These are phyloP conservation scores for Danionella cerebrum DNA, from an alignment of 2,113 vertebrate genomes.

Conservation along the genomic window DNA sequence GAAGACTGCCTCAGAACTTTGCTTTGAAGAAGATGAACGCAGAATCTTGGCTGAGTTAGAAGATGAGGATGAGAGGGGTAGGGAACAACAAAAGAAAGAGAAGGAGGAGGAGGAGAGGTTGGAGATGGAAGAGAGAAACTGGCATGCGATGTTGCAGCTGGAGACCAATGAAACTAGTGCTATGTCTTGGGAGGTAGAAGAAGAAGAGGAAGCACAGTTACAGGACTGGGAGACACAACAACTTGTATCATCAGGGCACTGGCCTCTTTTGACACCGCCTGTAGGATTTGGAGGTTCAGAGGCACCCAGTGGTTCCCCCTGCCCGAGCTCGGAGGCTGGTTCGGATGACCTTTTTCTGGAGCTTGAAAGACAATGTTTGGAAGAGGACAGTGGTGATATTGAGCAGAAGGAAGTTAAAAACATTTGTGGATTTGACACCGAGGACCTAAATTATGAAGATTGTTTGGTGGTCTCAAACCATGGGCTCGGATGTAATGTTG, in stretches of 20 bases:
- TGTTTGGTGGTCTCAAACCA: background rate
- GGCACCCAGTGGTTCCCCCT: slow-evolving; percentile 56
- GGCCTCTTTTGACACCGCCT: slow-evolving; percentile 66
- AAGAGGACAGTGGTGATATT: slow-evolving; percentile 46
- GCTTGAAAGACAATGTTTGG: slow-evolving; percentile 83
- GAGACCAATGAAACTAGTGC: slow-evolving; percentile 58
- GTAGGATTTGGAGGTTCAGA: slow-evolving; percentile 59
- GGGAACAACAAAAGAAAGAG: slow-evolving; percentile 31
- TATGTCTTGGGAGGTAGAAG: slow-evolving; percentile 48
- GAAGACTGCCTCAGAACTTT: slow-evolving; percentile 87
- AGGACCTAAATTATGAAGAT: background rate
- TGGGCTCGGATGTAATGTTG: background rate
- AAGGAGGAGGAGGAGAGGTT: slow-evolving; percentile 56
- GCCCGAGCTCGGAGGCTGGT: slow-evolving; percentile 72
- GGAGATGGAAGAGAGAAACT: slow-evolving; percentile 71
- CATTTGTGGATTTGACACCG: slow-evolving; percentile 27
- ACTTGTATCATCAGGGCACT: slow-evolving; percentile 54
- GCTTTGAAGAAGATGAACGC: slow-evolving; percentile 92
- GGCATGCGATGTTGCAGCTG: slow-evolving; percentile 68
- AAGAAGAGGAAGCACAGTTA: slow-evolving; percentile 49
- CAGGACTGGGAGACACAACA: slow-evolving; percentile 56
- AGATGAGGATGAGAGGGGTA: slow-evolving; percentile 48
- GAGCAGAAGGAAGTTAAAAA: slow-evolving; percentile 39
- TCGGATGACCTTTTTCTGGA: slow-evolving; percentile 92
- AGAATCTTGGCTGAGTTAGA: slow-evolving; percentile 80